Conservation (phyloP, 1,140 invertebrate species). For the Heliothis virescens region DNA sequence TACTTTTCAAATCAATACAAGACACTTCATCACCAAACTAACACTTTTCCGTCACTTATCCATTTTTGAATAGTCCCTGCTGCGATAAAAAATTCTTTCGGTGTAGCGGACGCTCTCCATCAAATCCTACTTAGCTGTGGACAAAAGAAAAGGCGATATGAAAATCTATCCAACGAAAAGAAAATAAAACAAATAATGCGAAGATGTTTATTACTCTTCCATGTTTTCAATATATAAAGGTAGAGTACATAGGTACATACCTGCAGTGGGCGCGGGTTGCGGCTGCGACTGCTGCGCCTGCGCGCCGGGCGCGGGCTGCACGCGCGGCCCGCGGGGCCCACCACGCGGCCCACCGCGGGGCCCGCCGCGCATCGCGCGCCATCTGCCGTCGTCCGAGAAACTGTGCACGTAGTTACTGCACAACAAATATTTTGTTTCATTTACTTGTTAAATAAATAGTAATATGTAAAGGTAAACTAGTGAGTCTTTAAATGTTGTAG, state of each 20-base stretch:
- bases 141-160: constrained; percentile 48
- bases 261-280: constrained; percentile 56
- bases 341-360: constrained; percentile 47
- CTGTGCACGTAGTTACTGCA: constrained; percentile 40
- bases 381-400: constrained; percentile 61
- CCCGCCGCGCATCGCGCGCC: constrained; percentile 71
- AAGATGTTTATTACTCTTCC: no score
- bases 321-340: constrained; percentile 43
- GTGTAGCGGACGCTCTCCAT: constrained; percentile 64
- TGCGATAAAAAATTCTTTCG: constrained; percentile 84
- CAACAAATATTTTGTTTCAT: background rate
- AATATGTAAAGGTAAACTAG: accelerated
- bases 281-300: constrained; percentile 49
- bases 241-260: constrained; percentile 27
- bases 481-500: background rate
- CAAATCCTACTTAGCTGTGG: constrained; percentile 76
- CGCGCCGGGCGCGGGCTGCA: constrained; percentile 39
- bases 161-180: background rate
- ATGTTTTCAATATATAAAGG: background rate
- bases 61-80: constrained; percentile 81
- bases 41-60: constrained; percentile 82
- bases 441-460: background rate
- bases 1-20: constrained; percentile 66
- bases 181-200: background rate
- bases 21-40: constrained; percentile 77